These are phyloP conservation scores for Kryptolebias marmoratus DNA, from an alignment of 2,113 vertebrate species.

Conservation along the genomic window DNA sequence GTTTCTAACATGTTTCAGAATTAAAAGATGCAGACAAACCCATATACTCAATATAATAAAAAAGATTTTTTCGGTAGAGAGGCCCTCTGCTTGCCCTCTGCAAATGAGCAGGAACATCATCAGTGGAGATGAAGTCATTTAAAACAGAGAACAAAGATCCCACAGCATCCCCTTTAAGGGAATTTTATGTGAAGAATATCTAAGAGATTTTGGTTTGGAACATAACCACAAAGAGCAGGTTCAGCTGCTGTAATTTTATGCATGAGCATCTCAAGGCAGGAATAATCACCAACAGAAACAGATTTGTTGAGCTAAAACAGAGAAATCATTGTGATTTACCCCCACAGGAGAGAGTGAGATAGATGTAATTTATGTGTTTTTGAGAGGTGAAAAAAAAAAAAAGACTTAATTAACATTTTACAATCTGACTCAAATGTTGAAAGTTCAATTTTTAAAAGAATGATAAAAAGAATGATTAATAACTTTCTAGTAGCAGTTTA, in stretches of 20 bases:
- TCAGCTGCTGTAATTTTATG: slow-evolving; percentile 41
- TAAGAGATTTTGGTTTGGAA: slow-evolving; percentile 25
- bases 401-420: not conserved
- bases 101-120: not conserved
- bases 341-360: not conserved
- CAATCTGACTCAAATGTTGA: not conserved
- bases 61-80: no score
- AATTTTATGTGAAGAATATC: slow-evolving; percentile 45
- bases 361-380: not conserved
- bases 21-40: no score
- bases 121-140: slow-evolving; percentile 8
- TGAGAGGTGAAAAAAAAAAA: not conserved
- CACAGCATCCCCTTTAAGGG: slow-evolving; percentile 22
- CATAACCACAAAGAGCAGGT: slow-evolving; percentile 39
- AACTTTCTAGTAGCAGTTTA: no score
- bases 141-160: not conserved
- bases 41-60: no score
- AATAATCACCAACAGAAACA: slow-evolving; percentile 37
- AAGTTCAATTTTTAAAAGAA: not conserved
- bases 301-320: slow-evolving; percentile 34
- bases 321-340: not conserved
- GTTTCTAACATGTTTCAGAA: no score
- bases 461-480: no score
- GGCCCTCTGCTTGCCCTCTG: no score
- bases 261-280: slow-evolving; percentile 42